phyloP scores from a whole-genome alignment of 1,140 invertebrate species.

The Heliothis virescens region DNA sequence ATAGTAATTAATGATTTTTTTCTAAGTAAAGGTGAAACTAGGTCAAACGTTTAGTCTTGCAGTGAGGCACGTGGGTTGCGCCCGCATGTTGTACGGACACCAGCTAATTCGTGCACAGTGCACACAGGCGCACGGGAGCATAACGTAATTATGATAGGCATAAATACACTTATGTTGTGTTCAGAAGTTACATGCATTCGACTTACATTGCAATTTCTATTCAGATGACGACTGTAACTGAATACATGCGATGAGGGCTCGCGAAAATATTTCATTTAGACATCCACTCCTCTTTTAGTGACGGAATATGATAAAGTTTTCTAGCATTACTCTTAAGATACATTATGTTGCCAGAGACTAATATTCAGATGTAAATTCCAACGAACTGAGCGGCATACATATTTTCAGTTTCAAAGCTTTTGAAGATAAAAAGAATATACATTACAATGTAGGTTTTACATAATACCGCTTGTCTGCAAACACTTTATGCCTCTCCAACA shows the following conservation, averaged over 20 bases:
- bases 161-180: conserved; percentile 27
- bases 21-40: conserved; percentile 12
- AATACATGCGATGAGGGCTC: no score
- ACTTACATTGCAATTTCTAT: background rate
- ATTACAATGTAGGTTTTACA: background rate
- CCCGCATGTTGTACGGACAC: conserved; percentile 18
- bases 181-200: conserved; percentile 1
- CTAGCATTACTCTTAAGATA: no score
- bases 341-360: no score
- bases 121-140: conserved; percentile 19
- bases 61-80: background rate
- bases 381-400: background rate
- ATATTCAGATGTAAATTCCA: no score
- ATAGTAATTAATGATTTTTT: conserved; percentile 8
- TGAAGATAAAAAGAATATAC: background rate
- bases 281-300: no score
- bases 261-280: no score
- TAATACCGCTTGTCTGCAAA: background rate
- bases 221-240: no score
- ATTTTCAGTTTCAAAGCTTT: background rate
- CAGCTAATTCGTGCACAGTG: conserved; percentile 28
- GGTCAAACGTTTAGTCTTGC: background rate
- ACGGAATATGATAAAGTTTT: no score
- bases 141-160: conserved; percentile 28
- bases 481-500: background rate